A percentile compares a stretch with the other conserved stretches of the same genome.
These are phyloP conservation scores for Chaetops frenatus DNA, from an alignment of 2,113 vertebrate genomes.

Conservation along the genomic window DNA sequence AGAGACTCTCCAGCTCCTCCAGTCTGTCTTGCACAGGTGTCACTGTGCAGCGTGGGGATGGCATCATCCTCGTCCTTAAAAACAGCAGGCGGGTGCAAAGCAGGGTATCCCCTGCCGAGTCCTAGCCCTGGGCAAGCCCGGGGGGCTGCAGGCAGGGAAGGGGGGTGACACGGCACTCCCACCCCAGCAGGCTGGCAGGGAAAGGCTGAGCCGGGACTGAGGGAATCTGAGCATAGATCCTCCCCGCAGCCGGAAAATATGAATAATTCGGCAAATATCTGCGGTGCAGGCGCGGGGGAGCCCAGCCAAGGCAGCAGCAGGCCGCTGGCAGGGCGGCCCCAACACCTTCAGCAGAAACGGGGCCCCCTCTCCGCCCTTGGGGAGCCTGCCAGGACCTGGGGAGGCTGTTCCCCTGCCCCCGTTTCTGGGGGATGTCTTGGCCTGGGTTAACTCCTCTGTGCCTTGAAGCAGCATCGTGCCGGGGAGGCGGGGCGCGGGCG, in stretches of 20 bases:
- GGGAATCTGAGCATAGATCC: constrained; percentile 31
- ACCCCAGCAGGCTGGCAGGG: constrained; percentile 22
- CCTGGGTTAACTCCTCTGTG: neutral
- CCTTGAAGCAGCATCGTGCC: neutral
- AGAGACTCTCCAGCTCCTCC: neutral
- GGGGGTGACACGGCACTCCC: neutral
- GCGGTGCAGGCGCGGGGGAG: constrained; percentile 33
- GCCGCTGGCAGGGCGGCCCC: constrained; percentile 13
- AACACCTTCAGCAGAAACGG: neutral
- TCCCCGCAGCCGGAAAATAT: constrained; percentile 54
- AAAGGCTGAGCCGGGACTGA: neutral
- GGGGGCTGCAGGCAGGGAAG: neutral
- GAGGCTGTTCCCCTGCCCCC: neutral
- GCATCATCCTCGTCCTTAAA: neutral
- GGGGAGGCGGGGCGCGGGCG: neutral
- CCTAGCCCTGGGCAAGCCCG: neutral
- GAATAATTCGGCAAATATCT: constrained; percentile 62
- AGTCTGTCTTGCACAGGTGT: neutral
- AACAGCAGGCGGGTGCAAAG: fast-evolving
- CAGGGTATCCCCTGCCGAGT: neutral
- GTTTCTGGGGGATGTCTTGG: neutral
- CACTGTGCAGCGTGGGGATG: fast-evolving
- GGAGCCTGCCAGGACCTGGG: neutral
- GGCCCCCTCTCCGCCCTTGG: neutral
- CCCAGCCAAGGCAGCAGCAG: constrained; percentile 53